phyloP scores from a whole-genome alignment of 2,888 invertebrate species.

The Ophion ellenae region DNA sequence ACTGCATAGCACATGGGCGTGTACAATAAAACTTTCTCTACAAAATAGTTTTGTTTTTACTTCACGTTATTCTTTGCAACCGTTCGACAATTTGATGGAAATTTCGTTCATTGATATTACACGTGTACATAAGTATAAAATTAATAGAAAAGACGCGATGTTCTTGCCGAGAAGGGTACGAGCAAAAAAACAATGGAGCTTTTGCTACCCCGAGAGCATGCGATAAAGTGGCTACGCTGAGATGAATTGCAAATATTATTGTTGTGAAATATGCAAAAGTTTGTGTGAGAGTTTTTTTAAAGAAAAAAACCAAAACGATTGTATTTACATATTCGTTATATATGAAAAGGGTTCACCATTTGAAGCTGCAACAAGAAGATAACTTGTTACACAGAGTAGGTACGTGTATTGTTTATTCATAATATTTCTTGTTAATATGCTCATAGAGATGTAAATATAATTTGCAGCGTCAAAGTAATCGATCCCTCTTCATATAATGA shows the following conservation, averaged over 20 bases:
- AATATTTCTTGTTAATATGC: constrained; percentile 74
- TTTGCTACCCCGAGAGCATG: background rate
- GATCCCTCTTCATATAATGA: constrained; percentile 82
- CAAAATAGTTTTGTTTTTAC: constrained; percentile 30
- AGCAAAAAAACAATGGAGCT: no score
- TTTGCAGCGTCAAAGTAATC: constrained; percentile 82
- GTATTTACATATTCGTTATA: constrained; percentile 71
- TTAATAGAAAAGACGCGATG: background rate
- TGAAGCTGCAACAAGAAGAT: constrained; percentile 83
- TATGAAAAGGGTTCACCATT: constrained; percentile 83
- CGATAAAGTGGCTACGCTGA: background rate
- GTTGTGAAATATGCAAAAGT: constrained; percentile 24
- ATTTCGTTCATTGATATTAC: background rate
- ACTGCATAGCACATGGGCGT: constrained; percentile 52
- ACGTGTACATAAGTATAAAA: background rate
- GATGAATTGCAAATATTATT: constrained; percentile 37
- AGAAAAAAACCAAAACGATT: constrained; percentile 30
- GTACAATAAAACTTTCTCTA: constrained; percentile 61
- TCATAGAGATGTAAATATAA: constrained; percentile 62
- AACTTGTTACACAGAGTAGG: constrained; percentile 80
- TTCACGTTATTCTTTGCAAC: constrained; percentile 31
- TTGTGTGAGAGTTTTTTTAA: constrained; percentile 49
- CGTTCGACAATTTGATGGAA: background rate
- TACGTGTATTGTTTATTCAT: constrained; percentile 81
- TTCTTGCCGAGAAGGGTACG: no score